Evolutionary conservation across 64 coral and sea anemone species (phyloP).

Genomic region (Montipora foliosa): DNA sequence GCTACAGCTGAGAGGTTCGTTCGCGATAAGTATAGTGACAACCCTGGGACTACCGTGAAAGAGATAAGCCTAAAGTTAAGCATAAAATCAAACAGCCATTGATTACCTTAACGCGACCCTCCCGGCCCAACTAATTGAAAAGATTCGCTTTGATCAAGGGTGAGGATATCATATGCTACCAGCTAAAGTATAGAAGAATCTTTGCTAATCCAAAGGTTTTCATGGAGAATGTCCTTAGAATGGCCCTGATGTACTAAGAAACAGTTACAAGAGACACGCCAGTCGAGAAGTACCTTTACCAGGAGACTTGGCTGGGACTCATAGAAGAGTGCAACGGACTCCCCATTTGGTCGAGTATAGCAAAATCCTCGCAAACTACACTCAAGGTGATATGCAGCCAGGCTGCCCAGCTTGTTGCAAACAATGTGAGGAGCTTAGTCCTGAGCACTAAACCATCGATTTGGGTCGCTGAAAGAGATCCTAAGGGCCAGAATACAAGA

Average conservation of each 20-base stretch:
- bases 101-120: conserved; percentile 80
- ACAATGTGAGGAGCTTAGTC: conserved; percentile 29
- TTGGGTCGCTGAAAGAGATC: conserved; percentile 62
- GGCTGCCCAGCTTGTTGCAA: not conserved
- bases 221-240: conserved; percentile 45
- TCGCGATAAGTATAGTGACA: conserved; percentile 32
- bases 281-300: conserved; percentile 61
- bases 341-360: conserved; percentile 20
- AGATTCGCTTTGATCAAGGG: conserved; percentile 41
- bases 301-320: conserved; percentile 71
- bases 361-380: conserved; percentile 39
- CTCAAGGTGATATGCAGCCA: conserved; percentile 13
- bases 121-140: conserved; percentile 64
- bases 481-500: conserved; percentile 69
- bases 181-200: conserved; percentile 55
- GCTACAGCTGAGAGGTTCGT: conserved; percentile 35
- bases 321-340: conserved; percentile 70
- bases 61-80: conserved; percentile 65
- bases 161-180: conserved; percentile 10
- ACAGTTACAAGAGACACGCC: conserved; percentile 68
- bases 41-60: conserved; percentile 50
- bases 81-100: conserved; percentile 61
- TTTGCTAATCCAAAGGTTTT: conserved; percentile 72
- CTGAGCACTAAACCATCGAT: conserved; percentile 32
- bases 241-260: conserved; percentile 9